Evolutionary conservation across 1,140 invertebrate genomes (phyloP), one percentile per base, ranked within the genome.

Genomic region (Euwallacea similis): DNA sequence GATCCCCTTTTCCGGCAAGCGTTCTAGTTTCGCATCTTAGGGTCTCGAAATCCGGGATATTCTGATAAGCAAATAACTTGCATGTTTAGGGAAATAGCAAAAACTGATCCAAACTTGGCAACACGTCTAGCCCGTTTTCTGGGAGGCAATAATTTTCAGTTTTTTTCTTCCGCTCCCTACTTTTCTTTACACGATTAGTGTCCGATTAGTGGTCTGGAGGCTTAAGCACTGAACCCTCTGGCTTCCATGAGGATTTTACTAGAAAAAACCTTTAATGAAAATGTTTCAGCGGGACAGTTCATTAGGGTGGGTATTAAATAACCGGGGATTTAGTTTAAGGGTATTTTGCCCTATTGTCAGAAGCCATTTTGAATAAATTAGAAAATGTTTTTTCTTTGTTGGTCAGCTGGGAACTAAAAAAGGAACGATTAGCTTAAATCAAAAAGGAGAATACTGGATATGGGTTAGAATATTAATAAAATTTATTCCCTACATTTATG

Each of bases 121-220:
- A 61, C 59, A 61, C 42, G 59, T 61, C 59, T 41, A 11, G 62
- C 50, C 47, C 16, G 42, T 63, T 54, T 47, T 46, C 62, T 42
- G 42, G n/a, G 16, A 65, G 44, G 41, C 46, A 65, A 54, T 65
- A 65, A 53, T 53, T 65, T 65, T 47, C 46, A 65, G 47, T 65
- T 65, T 53, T 33, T n/a, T 65, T 65, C 46, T 7, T 61, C 33
- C 15, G 46, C 53, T 65, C 46, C 33, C 16, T 53, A 33, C 62
- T 54, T 53, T 65, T 50, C 62, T 65, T 50, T 65, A 65, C 62
- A 53, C 62, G 62, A 65, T 65, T 65, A 65, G 46, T 53, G 62
- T 65, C 62, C 62, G 62, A 65, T 65, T 65, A 65, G 62, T 65
- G 62, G 62, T 65, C n/a, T 50, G 46, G 44, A 50, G 47, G 62